phyloP scores from a whole-genome alignment of 1,140 invertebrate genomes.

The Cotesia glomerata region DNA sequence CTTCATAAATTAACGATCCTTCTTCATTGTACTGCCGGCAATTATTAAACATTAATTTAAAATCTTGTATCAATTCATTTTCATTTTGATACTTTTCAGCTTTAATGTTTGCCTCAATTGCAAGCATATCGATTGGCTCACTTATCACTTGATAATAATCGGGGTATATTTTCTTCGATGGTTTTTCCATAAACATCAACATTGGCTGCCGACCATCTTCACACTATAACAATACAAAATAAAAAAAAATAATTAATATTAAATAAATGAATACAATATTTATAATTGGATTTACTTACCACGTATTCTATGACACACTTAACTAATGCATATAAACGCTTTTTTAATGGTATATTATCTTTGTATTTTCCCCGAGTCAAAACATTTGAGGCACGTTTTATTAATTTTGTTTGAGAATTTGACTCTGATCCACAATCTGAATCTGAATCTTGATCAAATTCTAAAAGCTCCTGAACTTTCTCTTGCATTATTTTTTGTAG shows the following conservation, averaged over 20 bases:
- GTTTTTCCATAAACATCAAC: constrained; percentile 94
- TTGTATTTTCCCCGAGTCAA: constrained; percentile 67
- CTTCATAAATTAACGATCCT: constrained; percentile 91
- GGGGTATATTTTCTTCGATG: constrained; percentile 93
- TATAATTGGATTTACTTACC: constrained; percentile 62
- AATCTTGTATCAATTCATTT: constrained; percentile 72
- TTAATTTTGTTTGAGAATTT: constrained; percentile 56
- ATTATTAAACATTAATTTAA: constrained; percentile 92
- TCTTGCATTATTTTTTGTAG: constrained; percentile 84
- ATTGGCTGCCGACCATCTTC: constrained; percentile 85
- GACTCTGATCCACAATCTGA: constrained; percentile 64
- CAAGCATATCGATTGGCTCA: constrained; percentile 94
- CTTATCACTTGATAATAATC: constrained; percentile 95
- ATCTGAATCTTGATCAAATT: constrained; percentile 74
- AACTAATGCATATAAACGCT: constrained; percentile 75
- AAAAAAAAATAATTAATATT: constrained; percentile 28
- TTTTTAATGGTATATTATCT: constrained; percentile 73
- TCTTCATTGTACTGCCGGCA: constrained; percentile 97
- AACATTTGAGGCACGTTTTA: constrained; percentile 63
- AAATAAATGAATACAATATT: constrained; percentile 3
- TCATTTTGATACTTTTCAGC: constrained; percentile 71
- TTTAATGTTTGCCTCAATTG: constrained; percentile 91
- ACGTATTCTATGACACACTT: constrained; percentile 80
- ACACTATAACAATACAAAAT: constrained; percentile 61
- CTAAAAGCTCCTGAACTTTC: constrained; percentile 83